phyloP scores from a whole-genome alignment of 2,113 vertebrate species.

The Dryoscopus gambensis region DNA sequence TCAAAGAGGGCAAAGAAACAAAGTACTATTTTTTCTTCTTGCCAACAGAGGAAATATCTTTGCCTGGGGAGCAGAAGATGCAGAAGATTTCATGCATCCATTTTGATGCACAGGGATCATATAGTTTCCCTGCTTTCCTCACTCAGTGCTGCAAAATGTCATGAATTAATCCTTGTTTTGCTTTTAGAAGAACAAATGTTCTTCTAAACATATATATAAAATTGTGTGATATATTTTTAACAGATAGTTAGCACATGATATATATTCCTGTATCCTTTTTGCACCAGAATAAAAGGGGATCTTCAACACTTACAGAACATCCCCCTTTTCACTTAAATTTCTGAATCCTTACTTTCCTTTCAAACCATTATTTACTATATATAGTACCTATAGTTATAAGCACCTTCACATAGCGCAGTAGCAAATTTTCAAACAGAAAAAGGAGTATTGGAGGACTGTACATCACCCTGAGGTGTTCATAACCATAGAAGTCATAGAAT shows the following conservation, averaged over 20 bases:
- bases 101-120: neutral
- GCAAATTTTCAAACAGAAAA: neutral
- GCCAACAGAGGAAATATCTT: neutral
- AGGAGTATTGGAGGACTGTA: neutral
- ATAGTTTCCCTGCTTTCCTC: neutral
- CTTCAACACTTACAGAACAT: neutral
- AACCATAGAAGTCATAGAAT: neutral
- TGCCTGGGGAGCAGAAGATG: neutral
- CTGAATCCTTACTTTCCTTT: neutral
- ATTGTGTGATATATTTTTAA: neutral
- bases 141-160: neutral
- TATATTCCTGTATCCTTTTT: neutral
- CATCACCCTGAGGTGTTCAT: neutral
- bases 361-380: neutral
- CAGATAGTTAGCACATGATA: neutral
- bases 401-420: neutral
- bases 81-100: neutral
- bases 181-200: neutral
- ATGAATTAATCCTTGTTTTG: neutral
- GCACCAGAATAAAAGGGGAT: neutral
- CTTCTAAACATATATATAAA: neutral
- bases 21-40: neutral
- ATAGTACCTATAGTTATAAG: neutral
- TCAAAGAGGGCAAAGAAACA: neutral
- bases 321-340: neutral